These are phyloP conservation scores for Phortica magna DNA, from an alignment of 2,888 invertebrate species.

Conservation along the genomic window DNA sequence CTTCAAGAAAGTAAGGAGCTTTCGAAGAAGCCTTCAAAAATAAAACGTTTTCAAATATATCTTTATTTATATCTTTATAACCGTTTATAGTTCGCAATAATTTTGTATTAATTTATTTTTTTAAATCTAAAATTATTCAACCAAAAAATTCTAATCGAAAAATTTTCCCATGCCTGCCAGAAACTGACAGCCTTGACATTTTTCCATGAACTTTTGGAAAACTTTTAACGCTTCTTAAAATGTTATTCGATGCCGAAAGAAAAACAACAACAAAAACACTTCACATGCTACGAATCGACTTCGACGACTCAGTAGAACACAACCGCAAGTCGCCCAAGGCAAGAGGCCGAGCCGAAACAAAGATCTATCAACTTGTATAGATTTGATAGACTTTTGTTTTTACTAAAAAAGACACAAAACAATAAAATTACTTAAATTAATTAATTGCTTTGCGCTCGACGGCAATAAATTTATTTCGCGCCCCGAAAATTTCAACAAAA, in stretches of 20 bases:
- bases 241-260: neutral
- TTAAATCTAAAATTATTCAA: too few relatives aligned
- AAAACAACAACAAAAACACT: slow-evolving; percentile 5
- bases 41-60: too few relatives aligned
- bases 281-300: neutral
- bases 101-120: too few relatives aligned
- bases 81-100: too few relatives aligned
- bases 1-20: too few relatives aligned
- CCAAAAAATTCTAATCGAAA: too few relatives aligned
- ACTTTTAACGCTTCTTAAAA: slow-evolving; percentile 4
- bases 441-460: slow-evolving; percentile 49
- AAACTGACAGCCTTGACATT: slow-evolving; percentile 33
- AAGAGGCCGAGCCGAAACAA: neutral
- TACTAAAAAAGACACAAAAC: slow-evolving; percentile 27
- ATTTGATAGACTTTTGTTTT: neutral
- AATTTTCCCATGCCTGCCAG: neutral
- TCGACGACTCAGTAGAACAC: neutral
- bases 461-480: slow-evolving; percentile 45
- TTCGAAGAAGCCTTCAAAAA: too few relatives aligned
- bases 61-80: too few relatives aligned
- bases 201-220: slow-evolving; percentile 5
- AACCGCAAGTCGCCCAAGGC: slow-evolving; percentile 6
- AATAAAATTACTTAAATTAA: slow-evolving; percentile 57
- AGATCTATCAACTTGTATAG: too few relatives aligned
- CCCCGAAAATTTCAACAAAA: slow-evolving; percentile 3